Base-by-base conservation (phyloP, 2,888 invertebrate genomes). In the Microctonus aethiopoides region DNA sequence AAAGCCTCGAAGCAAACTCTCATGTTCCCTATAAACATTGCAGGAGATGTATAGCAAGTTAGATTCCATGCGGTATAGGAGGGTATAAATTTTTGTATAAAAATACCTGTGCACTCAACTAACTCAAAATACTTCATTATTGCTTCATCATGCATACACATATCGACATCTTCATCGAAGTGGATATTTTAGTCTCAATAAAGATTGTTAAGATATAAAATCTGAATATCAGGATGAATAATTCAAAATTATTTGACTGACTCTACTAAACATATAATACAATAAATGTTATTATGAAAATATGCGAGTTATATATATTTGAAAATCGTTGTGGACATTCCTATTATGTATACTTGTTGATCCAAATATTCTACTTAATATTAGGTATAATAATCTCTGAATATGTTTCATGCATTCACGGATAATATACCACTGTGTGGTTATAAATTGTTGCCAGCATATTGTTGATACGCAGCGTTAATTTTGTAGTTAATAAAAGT, bases 301-400 rank as follows among this genome's bases (percentile, higher is more conserved):
- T n/a, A n/a, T n/a, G n/a, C n/a, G 46, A 16, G 16, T 11, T 13
- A 46, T 36, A 11, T 5, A n/a, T n/a, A n/a, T n/a, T n/a, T n/a
- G n/a, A 36, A 36, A 36, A 11, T 24, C 26, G 20, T 20, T 20
- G 13, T 66, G 41, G 73, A 72, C 74, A 74, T 76, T 74, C 72
- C 73, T 29, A 3, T 29, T 29, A 3, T 11, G 39, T 11, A 39
- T 74, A 76, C 76, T 74, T 76, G 74, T 76, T 76, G 76, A 76
- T 76, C 72, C 74, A 29, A 39, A 63, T 56, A 69, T 57, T 63
- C 68, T 39, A 34, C 22, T 41, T 7, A 39, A 24, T 41, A 26
- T 29, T 29, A 29, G 3, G 3, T 29, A 3, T n/a, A n/a, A n/a
- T n/a, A n/a, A n/a, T 29, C 7, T 29, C 3, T 29, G 29, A 29